A percentile compares a stretch with the other conserved stretches of the same genome.
Conservation (phyloP, 2,797 vertebrate genomes). For the Alca torda region DNA sequence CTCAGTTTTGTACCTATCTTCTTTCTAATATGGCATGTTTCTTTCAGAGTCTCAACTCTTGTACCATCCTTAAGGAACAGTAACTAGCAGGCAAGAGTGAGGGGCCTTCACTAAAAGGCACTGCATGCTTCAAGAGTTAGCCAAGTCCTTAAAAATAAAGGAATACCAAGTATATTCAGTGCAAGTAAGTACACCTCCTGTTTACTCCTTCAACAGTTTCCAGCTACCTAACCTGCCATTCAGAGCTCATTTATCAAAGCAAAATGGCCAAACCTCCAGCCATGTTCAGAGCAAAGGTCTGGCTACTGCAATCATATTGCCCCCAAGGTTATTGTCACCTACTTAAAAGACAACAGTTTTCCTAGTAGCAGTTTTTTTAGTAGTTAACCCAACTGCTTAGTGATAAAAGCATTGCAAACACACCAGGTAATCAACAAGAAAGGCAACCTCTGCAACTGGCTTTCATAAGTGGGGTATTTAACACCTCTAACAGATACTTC, state of each 20-base stretch:
- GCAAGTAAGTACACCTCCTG: background rate
- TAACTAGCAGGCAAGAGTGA: background rate
- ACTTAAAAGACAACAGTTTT: background rate
- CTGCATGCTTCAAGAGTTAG: background rate
- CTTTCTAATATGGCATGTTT: background rate
- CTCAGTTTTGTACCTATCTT: background rate
- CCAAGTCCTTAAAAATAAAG: background rate
- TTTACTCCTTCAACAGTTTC: background rate
- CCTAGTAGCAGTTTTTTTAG: background rate
- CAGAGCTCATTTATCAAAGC: background rate
- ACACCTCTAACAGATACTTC: background rate
- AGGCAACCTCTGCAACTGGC: background rate
- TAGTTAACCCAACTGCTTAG: background rate
- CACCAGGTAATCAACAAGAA: background rate
- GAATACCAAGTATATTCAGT: background rate
- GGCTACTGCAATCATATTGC: background rate
- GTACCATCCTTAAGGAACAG: background rate
- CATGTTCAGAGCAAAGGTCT: background rate
- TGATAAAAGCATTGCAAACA: background rate
- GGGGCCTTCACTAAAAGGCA: background rate
- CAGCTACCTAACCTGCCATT: background rate
- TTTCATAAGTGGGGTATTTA: background rate
- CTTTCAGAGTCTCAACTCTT: background rate
- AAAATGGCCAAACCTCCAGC: background rate
- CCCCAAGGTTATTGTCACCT: background rate